phyloP scores from a whole-genome alignment of 2,888 invertebrate species.

The Hecatera dysodea region DNA sequence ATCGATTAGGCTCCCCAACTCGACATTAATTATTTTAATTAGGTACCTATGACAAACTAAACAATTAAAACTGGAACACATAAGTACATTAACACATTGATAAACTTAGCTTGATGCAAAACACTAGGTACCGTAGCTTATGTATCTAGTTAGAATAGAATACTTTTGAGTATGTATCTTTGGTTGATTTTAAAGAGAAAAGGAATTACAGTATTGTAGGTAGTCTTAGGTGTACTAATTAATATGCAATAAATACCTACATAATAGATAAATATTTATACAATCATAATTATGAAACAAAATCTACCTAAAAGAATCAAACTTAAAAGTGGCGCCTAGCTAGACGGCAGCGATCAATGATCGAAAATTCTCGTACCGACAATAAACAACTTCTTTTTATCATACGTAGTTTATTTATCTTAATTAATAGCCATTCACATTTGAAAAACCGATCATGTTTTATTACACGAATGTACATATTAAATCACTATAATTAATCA shows the following conservation, averaged over 20 bases:
- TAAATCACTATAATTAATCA: slow-evolving; percentile 37
- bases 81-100: slow-evolving; percentile 4
- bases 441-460: slow-evolving; percentile 36
- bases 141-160: background rate
- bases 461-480: slow-evolving; percentile 11
- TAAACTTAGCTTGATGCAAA: background rate
- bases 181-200: too few relatives aligned
- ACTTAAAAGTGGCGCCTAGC: slow-evolving; percentile 14
- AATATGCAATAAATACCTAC: too few relatives aligned
- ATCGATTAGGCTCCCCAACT: background rate
- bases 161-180: too few relatives aligned
- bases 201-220: too few relatives aligned
- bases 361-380: background rate
- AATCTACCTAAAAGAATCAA: background rate
- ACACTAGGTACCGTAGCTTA: background rate
- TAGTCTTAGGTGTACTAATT: too few relatives aligned
- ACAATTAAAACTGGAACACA: background rate
- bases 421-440: slow-evolving; percentile 17
- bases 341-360: slow-evolving; percentile 16
- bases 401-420: slow-evolving; percentile 3
- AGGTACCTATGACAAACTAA: slow-evolving; percentile 1
- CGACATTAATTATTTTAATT: background rate
- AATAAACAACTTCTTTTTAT: slow-evolving; percentile 12
- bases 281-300: too few relatives aligned
- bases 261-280: too few relatives aligned